These are phyloP conservation scores for Plutella xylostella DNA, from an alignment of 2,888 invertebrate genomes.

Conservation along the genomic window DNA sequence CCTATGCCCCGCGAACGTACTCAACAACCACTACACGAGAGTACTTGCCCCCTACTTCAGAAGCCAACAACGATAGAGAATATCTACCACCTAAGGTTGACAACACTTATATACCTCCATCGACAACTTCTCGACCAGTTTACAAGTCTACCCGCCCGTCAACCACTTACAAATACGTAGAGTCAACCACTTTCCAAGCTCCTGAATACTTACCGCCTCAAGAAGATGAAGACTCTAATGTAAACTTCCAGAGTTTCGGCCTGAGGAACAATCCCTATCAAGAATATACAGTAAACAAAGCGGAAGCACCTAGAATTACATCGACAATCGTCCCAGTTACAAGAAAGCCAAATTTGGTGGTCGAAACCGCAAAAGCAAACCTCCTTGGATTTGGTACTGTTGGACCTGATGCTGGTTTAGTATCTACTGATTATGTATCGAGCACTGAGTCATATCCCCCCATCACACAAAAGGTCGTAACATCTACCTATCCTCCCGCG, in stretches of 20 bases:
- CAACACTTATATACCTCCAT: constrained; percentile 28
- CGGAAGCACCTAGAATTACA: constrained; percentile 17
- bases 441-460: constrained; percentile 29
- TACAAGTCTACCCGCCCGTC: constrained; percentile 20
- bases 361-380: constrained; percentile 52
- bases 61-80: constrained; percentile 20
- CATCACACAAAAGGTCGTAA: constrained; percentile 26
- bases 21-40: constrained; percentile 22
- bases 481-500: constrained; percentile 42
- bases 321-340: constrained; percentile 28
- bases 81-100: constrained; percentile 23
- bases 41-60: constrained; percentile 10
- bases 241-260: constrained; percentile 33
- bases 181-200: constrained; percentile 33
- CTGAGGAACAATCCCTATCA: constrained; percentile 40
- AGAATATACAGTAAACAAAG: constrained; percentile 29
- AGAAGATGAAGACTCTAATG: constrained; percentile 23
- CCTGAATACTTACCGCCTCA: constrained; percentile 51
- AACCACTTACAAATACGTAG: constrained; percentile 29
- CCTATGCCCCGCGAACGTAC: constrained; percentile 38
- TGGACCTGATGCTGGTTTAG: constrained; percentile 54
- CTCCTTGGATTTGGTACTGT: constrained; percentile 57
- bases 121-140: constrained; percentile 25
- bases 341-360: constrained; percentile 53
- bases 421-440: constrained; percentile 37